phyloP scores from a whole-genome alignment of 2,888 invertebrate genomes.

The Sarcophaga variegata region DNA sequence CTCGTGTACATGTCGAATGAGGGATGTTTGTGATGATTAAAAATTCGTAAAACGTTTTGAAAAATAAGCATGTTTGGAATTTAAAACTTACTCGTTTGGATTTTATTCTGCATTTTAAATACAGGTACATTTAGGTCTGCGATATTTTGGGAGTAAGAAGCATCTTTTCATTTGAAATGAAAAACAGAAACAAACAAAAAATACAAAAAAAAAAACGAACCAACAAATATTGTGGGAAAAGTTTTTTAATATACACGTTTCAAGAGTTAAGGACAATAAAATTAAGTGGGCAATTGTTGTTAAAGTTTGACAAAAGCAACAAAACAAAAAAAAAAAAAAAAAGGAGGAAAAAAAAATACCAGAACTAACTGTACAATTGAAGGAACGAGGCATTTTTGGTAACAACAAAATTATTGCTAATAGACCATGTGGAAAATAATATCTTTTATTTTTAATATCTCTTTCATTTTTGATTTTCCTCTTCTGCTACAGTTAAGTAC shows the following conservation, averaged over 20 bases:
- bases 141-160: slow-evolving; percentile 8
- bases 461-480: neutral
- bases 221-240: slow-evolving; percentile 40
- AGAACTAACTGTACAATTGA: neutral
- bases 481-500: slow-evolving; percentile 9
- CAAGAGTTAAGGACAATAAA: slow-evolving; percentile 60
- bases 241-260: slow-evolving; percentile 62
- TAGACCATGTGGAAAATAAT: slow-evolving; percentile 49
- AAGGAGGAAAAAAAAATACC: neutral
- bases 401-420: slow-evolving; percentile 36
- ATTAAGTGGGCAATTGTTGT: slow-evolving; percentile 64
- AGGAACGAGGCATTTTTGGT: too few relatives aligned
- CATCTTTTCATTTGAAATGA: neutral
- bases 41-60: slow-evolving; percentile 60
- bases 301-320: slow-evolving; percentile 37
- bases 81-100: slow-evolving; percentile 33
- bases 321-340: neutral
- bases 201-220: neutral
- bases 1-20: slow-evolving; percentile 26
- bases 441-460: neutral
- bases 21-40: slow-evolving; percentile 49
- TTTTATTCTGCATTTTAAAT: slow-evolving; percentile 20
- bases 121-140: slow-evolving; percentile 36
- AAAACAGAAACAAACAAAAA: neutral
- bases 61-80: slow-evolving; percentile 60